phyloP scores from a whole-genome alignment of 2,797 vertebrate genomes.

The Lutjanus argentimaculatus region DNA sequence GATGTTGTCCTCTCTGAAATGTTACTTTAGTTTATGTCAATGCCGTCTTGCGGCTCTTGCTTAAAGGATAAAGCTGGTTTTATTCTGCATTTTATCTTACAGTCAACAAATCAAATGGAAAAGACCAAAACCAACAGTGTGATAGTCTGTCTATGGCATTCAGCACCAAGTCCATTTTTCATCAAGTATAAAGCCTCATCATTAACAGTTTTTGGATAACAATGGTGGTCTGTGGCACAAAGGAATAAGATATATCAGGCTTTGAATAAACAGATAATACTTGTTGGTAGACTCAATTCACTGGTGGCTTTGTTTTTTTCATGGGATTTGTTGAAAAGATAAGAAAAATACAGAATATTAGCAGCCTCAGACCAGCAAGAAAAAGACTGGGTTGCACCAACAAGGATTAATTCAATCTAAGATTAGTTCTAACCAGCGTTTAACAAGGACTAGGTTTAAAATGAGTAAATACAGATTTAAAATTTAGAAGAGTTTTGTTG shows the following conservation, averaged over 20 bases:
- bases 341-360: background rate
- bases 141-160: background rate
- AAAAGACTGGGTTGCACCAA: no score
- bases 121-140: slow-evolving; percentile 8
- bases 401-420: no score
- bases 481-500: no score
- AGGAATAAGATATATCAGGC: background rate
- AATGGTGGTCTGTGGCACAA: background rate
- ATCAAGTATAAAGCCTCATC: background rate
- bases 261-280: background rate
- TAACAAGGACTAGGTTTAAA: no score
- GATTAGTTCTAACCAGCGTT: no score
- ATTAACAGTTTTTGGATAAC: background rate
- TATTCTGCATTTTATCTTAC: slow-evolving; percentile 17
- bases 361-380: no score
- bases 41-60: slow-evolving; percentile 11
- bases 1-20: slow-evolving; percentile 38
- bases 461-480: no score
- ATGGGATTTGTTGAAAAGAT: background rate
- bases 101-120: slow-evolving; percentile 23
- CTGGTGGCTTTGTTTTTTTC: background rate
- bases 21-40: slow-evolving; percentile 19
- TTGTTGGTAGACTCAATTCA: background rate
- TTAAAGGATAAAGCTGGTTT: slow-evolving; percentile 3
- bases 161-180: background rate